These are phyloP conservation scores for Uropetala carovei DNA, from an alignment of 2,888 invertebrate species.

Conservation along the genomic window DNA sequence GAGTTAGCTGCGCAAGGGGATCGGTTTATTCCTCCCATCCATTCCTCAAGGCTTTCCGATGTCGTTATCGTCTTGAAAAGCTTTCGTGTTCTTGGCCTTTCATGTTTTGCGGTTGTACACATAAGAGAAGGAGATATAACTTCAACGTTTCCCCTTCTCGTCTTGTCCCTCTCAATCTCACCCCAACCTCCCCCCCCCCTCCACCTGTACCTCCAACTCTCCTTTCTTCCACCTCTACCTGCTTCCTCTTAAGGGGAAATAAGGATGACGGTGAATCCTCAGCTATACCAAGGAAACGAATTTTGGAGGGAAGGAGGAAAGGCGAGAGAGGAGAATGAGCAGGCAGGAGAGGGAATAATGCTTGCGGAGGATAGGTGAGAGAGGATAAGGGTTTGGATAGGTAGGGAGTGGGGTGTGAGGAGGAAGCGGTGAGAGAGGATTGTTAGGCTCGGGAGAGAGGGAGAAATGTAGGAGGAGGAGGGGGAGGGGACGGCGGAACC, in stretches of 20 bases:
- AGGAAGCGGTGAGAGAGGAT: not conserved
- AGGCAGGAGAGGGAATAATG: too few relatives aligned
- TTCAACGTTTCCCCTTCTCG: not conserved
- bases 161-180: too few relatives aligned
- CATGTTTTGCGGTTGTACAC: slow-evolving; percentile 19
- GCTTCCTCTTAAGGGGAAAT: too few relatives aligned
- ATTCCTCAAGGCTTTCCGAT: slow-evolving; percentile 29
- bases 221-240: too few relatives aligned
- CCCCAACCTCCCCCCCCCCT: too few relatives aligned
- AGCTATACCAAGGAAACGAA: too few relatives aligned
- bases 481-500: not conserved
- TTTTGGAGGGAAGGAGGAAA: too few relatives aligned
- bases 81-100: not conserved
- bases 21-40: not conserved
- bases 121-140: not conserved
- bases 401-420: too few relatives aligned
- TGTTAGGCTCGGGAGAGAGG: not conserved
- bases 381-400: not conserved
- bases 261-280: too few relatives aligned
- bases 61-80: slow-evolving; percentile 32
- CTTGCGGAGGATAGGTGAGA: too few relatives aligned
- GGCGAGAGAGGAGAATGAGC: too few relatives aligned
- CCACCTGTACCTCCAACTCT: too few relatives aligned
- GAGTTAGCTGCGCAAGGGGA: not conserved
- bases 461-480: not conserved